Conservation (phyloP, 2,888 invertebrate genomes). For the Herminia tarsipennalis region DNA sequence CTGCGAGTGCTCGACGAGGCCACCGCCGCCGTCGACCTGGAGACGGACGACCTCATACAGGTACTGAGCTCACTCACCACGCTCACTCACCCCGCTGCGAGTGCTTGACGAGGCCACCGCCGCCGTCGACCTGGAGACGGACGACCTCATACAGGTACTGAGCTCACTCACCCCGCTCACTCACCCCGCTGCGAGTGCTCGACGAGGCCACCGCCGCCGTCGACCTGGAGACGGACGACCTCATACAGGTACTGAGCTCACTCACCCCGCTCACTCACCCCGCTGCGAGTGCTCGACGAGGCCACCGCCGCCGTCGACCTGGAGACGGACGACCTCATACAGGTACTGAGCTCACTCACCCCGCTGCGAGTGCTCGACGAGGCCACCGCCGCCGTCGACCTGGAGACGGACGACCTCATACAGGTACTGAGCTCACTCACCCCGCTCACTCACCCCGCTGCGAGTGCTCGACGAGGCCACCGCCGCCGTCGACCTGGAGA, state of each 20-base stretch:
- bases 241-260: conserved; percentile 87
- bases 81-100: background rate
- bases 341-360: conserved; percentile 82
- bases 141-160: no score
- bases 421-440: conserved; percentile 73
- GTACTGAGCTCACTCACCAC: conserved; percentile 49
- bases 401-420: conserved; percentile 96
- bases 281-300: background rate
- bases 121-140: no score
- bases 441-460: background rate
- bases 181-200: conserved; percentile 92
- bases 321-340: no score
- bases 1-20: conserved; percentile 95
- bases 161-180: background rate
- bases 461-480: background rate
- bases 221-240: conserved; percentile 95
- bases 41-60: conserved; percentile 95
- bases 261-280: no score
- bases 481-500: no score
- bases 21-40: conserved; percentile 95
- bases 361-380: conserved; percentile 94
- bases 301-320: no score
- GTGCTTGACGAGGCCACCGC: background rate
- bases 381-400: conserved; percentile 96
- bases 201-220: conserved; percentile 97